These are phyloP conservation scores for Oxyura jamaicensis DNA, from an alignment of 2,113 vertebrate genomes.

Conservation along the genomic window DNA sequence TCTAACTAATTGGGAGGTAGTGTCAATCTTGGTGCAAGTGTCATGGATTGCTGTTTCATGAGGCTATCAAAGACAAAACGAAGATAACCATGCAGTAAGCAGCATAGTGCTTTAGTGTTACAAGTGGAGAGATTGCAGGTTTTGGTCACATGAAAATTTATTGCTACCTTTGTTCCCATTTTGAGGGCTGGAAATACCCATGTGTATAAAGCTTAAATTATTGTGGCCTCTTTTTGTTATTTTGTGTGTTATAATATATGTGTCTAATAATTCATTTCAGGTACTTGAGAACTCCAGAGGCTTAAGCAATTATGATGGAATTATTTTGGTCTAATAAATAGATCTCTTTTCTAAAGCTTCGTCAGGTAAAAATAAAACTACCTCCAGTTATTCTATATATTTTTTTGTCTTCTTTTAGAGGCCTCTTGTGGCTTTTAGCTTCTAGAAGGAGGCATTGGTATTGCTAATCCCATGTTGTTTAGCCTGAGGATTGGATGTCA, in stretches of 20 bases:
- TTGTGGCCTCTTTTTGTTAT: background rate
- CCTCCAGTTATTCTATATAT: background rate
- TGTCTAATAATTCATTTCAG: background rate
- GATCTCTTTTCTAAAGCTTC: background rate
- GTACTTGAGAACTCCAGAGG: background rate
- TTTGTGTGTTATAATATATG: background rate
- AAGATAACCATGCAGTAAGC: background rate
- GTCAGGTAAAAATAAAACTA: background rate
- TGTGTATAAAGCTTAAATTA: background rate
- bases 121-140: background rate
- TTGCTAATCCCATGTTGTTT: background rate
- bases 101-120: background rate
- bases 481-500: background rate
- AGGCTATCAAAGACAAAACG: background rate
- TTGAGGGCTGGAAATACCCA: background rate
- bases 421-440: background rate
- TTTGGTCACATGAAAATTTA: background rate
- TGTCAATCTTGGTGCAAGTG: background rate
- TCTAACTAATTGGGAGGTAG: background rate
- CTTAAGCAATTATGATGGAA: background rate
- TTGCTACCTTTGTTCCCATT: background rate
- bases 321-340: background rate
- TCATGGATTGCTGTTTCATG: background rate
- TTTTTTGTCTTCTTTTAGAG: background rate
- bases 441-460: background rate